Evolutionary conservation across 1,140 invertebrate genomes (phyloP).

Genomic region (Cotesia glomerata): DNA sequence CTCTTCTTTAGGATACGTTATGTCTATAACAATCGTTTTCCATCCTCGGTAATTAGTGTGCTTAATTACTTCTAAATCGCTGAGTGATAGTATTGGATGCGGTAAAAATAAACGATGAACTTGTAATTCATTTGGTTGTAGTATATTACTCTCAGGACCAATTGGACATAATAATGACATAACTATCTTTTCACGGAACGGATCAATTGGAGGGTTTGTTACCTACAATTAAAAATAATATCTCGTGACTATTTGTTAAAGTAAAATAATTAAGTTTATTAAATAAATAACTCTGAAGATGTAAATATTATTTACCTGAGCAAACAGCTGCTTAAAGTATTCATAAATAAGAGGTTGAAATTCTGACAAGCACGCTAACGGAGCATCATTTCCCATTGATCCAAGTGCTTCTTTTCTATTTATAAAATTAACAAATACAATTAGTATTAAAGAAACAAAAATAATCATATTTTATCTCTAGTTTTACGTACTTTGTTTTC

Average conservation of each 20-base stretch:
- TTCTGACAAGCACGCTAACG: slow-evolving; percentile 92
- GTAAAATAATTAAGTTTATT: not conserved
- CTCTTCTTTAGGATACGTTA: slow-evolving; percentile 79
- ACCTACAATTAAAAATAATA: slow-evolving; percentile 65
- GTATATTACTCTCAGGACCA: slow-evolving; percentile 92
- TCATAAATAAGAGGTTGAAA: slow-evolving; percentile 95
- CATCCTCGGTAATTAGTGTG: slow-evolving; percentile 86
- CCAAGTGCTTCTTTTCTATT: slow-evolving; percentile 96
- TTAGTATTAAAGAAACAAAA: not conserved
- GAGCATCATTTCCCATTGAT: slow-evolving; percentile 99
- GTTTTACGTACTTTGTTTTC: slow-evolving; percentile 82
- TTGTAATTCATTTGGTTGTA: slow-evolving; percentile 88
- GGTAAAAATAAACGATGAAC: slow-evolving; percentile 92
- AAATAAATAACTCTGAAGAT: not conserved
- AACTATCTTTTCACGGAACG: slow-evolving; percentile 97
- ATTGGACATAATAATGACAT: slow-evolving; percentile 95
- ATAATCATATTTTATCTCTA: no score
- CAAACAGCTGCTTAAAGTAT: slow-evolving; percentile 99
- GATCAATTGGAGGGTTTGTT: slow-evolving; percentile 99
- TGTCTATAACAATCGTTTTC: slow-evolving; percentile 91
- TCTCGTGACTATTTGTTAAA: not conserved
- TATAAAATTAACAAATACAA: slow-evolving; percentile 24
- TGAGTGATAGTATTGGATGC: slow-evolving; percentile 92
- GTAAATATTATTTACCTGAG: slow-evolving; percentile 70
- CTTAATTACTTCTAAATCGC: slow-evolving; percentile 88